These are phyloP conservation scores for Drosophila vallismaia DNA, from an alignment of 2,888 invertebrate species.

Conservation along the genomic window DNA sequence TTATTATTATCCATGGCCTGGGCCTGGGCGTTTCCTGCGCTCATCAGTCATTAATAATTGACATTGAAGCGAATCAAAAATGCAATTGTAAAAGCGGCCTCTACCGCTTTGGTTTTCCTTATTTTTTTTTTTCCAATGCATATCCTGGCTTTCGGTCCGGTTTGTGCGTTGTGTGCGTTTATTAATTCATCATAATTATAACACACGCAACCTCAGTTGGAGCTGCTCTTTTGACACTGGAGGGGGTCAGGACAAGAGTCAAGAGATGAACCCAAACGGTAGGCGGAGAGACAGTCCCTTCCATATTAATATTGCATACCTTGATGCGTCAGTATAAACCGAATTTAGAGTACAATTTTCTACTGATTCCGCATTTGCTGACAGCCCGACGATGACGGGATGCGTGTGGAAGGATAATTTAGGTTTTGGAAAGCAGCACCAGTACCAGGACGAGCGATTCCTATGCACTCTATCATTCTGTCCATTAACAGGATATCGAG, in stretches of 20 bases:
- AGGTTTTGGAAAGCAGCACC: background rate
- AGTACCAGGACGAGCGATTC: no score
- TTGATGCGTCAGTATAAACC: constrained; percentile 37
- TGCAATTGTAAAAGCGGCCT: constrained; percentile 29
- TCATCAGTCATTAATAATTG: constrained; percentile 32
- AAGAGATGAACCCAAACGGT: background rate
- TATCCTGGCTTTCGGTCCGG: background rate
- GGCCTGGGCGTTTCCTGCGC: constrained; percentile 1
- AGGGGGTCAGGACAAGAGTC: background rate
- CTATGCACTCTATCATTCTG: constrained; percentile 22
- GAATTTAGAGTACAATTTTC: constrained; percentile 41
- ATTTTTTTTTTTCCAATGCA: no score
- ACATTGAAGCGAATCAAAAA: constrained; percentile 38
- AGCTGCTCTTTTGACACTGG: constrained; percentile 22
- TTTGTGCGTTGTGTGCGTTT: constrained; percentile 24
- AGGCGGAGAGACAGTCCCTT: background rate
- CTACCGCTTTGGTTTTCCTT: no score
- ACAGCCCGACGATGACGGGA: background rate
- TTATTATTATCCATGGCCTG: constrained; percentile 2
- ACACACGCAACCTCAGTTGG: constrained; percentile 15
- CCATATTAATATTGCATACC: constrained; percentile 58
- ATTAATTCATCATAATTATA: constrained; percentile 47
- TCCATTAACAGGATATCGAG: constrained; percentile 13
- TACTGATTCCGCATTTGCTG: constrained; percentile 27
- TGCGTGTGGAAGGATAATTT: constrained; percentile 11